Conservation (phyloP, 2,888 invertebrate species). For the Netelia virgata region DNA sequence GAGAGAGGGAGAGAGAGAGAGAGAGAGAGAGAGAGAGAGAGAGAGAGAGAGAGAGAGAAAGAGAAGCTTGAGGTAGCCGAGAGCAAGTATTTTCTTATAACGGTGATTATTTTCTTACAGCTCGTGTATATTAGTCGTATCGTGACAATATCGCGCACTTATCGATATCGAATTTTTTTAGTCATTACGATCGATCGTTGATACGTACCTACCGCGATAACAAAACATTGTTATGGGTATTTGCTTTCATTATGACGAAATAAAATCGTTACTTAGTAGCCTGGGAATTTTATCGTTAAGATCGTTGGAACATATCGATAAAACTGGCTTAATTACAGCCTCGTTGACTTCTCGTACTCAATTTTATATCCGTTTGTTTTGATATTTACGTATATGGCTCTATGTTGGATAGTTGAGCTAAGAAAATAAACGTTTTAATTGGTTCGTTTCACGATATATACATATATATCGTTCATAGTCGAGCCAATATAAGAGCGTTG, state of each 20-base stretch:
- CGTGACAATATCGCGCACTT: slow-evolving; percentile 30
- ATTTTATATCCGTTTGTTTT: too few relatives aligned
- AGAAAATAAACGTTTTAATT: too few relatives aligned
- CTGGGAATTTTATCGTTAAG: too few relatives aligned
- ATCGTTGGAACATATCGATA: too few relatives aligned
- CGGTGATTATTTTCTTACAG: slow-evolving; percentile 48
- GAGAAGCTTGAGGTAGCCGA: not conserved
- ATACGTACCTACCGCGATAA: not conserved
- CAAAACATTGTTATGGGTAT: not conserved
- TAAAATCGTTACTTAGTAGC: too few relatives aligned
- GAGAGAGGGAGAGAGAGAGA: not conserved
- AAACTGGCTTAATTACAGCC: too few relatives aligned
- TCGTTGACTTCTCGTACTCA: too few relatives aligned
- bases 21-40: not conserved
- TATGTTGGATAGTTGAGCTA: too few relatives aligned
- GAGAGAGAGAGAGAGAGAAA: slow-evolving; percentile 18
- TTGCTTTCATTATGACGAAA: not conserved
- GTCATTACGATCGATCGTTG: slow-evolving; percentile 3
- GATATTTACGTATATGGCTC: too few relatives aligned
- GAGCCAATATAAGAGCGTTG: too few relatives aligned
- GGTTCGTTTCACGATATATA: too few relatives aligned
- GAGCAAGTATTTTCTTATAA: slow-evolving; percentile 32
- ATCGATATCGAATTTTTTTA: slow-evolving; percentile 30
- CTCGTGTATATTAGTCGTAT: slow-evolving; percentile 8
- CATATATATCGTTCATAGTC: too few relatives aligned